phyloP scores from a whole-genome alignment of 2,797 vertebrate species.

The Setipinna tenuifilis region DNA sequence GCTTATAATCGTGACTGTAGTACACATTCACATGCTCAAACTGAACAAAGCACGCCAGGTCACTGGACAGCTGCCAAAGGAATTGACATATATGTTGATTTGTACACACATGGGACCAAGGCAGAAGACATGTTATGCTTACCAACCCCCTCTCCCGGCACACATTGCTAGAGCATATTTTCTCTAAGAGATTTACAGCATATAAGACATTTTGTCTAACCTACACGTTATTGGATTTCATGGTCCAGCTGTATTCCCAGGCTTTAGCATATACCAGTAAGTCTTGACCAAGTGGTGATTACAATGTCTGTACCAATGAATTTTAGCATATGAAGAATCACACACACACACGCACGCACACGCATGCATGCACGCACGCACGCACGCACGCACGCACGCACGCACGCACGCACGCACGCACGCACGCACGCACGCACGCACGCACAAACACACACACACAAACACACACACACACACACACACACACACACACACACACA shows the following conservation, averaged over 20 bases:
- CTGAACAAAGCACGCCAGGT: conserved; percentile 93
- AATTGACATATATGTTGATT: background rate
- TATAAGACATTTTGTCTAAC: background rate
- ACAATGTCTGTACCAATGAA: background rate
- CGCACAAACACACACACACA: conserved; percentile 1
- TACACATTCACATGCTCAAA: conserved; percentile 95
- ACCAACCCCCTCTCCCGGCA: background rate
- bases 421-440: no score
- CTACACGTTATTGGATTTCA: conserved; percentile 11
- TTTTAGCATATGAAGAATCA: background rate
- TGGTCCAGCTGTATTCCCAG: background rate
- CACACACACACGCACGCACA: background rate
- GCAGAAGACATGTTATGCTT: background rate
- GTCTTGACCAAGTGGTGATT: background rate
- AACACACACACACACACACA: background rate
- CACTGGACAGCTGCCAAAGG: conserved; percentile 86
- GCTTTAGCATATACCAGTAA: background rate
- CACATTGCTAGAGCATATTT: background rate
- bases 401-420: background rate
- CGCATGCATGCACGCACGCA: background rate
- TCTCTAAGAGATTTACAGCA: background rate
- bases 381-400: background rate
- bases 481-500: conserved; percentile 3
- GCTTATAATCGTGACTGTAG: conserved; percentile 85
- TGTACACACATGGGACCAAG: background rate